A percentile compares a stretch with the other conserved stretches of the same genome.
Evolutionary conservation across 2,888 invertebrate species (phyloP).

Genomic region (Pollenia labialis): DNA sequence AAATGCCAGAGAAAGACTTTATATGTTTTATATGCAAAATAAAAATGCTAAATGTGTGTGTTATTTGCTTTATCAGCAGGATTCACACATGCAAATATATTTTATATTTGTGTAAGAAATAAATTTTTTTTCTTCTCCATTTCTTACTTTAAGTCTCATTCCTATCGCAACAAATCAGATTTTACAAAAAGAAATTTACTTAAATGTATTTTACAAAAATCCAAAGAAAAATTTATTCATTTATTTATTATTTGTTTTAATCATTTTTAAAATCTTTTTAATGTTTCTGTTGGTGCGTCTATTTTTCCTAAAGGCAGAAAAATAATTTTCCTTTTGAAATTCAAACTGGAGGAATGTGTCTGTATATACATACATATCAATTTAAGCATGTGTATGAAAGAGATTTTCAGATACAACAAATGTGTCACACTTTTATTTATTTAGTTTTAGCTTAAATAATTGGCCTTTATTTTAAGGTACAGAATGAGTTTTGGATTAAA

Average conservation of each 20-base stretch:
- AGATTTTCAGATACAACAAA: neutral
- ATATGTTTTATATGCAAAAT: too few species aligned
- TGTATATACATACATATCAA: too few species aligned
- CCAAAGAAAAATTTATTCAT: neutral
- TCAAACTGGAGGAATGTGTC: neutral
- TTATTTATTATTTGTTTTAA: constrained; percentile 16
- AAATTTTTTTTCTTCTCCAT: neutral
- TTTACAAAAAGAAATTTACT: constrained; percentile 1
- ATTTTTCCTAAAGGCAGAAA: constrained; percentile 17
- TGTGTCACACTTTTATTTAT: constrained; percentile 26
- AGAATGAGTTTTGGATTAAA: neutral
- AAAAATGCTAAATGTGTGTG: too few species aligned
- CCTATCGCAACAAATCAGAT: constrained; percentile 4
- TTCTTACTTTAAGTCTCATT: neutral
- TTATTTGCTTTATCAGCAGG: too few species aligned
- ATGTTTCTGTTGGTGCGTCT: constrained; percentile 3
- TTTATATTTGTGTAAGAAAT: neutral
- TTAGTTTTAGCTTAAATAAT: neutral
- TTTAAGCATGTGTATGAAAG: neutral
- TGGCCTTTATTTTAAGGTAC: neutral
- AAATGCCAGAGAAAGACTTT: too few species aligned
- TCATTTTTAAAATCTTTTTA: constrained; percentile 25
- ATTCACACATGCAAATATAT: neutral
- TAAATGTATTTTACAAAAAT: constrained; percentile 23
- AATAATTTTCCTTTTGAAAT: neutral